Base-by-base conservation (phyloP, 2,113 vertebrate species). In the Pycnonotus jocosus region DNA sequence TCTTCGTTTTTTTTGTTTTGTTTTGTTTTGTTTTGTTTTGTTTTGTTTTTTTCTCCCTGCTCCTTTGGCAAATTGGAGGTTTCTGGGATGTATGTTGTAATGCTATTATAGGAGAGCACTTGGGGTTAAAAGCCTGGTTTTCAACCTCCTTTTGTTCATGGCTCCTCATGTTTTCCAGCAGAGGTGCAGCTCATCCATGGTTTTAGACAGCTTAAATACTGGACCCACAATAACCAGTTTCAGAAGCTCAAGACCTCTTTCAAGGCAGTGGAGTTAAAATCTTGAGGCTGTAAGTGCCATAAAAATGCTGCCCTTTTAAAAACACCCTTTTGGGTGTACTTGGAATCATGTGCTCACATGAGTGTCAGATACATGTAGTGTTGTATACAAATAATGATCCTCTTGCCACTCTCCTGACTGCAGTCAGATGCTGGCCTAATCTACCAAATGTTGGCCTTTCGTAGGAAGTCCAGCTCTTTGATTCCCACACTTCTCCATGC, bases 271-370 rank as follows among this genome's bases (percentile, higher is more conserved):
- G n/a, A 79, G 28, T 72, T 85, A 70, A 86, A 85, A 87, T 19
- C 37, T 11, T 76, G 53, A 65, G 8, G 22, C 3, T 64, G 18
- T 53, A 11, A 74, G 13, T 31, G 44, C 37, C 53, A 64, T 48
- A 28, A 87, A 88, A 70, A 42, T 38, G 10, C 30, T 45, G n/a
- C 17, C 7, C 21, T 69, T 88, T 83, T 60, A 9, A 54, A 70
- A 60, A 37, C 31, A 88, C 15, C 11, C 12, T 27, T 66, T 58
- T 47, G 31, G 19, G 28, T 60, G 48, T 58, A 40, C 21, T 93
- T 72, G 70, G 15, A 71, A 44, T 51, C 27, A 7, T 6, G 12
- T 60, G 20, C 50, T 83, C 40, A 42, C 31, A 21, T 0, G 0
- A 12, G 3, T 4, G 5, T 62, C 19, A 58, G 27, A 27, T 35